A percentile compares a stretch with the other conserved stretches of the same genome.
Evolutionary conservation across 2,113 vertebrate species (phyloP).

Genomic region (Cisticola juncidis): DNA sequence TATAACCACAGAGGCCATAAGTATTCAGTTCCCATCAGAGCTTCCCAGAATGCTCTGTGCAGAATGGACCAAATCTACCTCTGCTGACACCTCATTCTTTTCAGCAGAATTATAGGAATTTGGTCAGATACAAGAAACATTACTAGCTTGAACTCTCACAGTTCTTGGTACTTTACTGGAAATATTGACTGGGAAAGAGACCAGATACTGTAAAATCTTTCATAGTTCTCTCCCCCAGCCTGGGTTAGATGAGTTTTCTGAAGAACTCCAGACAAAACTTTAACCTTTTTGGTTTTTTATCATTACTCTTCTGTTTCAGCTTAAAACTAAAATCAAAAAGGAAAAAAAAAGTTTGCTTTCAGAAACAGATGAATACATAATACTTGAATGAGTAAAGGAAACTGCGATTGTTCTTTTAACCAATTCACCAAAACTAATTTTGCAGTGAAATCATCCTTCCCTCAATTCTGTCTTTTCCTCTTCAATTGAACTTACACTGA

Average conservation of each 20-base stretch:
- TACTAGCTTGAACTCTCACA: not conserved
- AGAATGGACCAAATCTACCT: not conserved
- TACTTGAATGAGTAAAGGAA: not conserved
- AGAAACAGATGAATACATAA: not conserved
- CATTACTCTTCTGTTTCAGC: not conserved
- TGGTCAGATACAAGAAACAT: not conserved
- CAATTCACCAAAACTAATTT: not conserved
- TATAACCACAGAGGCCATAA: not conserved
- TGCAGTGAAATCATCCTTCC: not conserved
- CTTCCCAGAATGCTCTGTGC: not conserved
- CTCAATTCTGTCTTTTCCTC: not conserved
- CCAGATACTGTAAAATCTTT: not conserved
- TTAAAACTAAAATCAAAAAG: not conserved
- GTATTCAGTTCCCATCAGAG: not conserved
- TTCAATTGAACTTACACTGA: conserved; percentile 64
- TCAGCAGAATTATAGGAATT: not conserved
- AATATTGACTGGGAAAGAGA: not conserved
- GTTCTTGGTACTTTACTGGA: not conserved
- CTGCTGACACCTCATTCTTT: not conserved
- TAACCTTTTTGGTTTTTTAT: not conserved
- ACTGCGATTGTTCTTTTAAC: not conserved
- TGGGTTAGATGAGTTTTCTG: not conserved
- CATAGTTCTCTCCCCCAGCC: not conserved
- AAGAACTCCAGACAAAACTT: not conserved
- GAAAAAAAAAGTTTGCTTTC: not conserved